Percentiles rank a stretch among this genome's conserved stretches.
These are phyloP conservation scores for Dolichoris vasculosae DNA, from an alignment of 1,140 invertebrate species.

Conservation along the genomic window DNA sequence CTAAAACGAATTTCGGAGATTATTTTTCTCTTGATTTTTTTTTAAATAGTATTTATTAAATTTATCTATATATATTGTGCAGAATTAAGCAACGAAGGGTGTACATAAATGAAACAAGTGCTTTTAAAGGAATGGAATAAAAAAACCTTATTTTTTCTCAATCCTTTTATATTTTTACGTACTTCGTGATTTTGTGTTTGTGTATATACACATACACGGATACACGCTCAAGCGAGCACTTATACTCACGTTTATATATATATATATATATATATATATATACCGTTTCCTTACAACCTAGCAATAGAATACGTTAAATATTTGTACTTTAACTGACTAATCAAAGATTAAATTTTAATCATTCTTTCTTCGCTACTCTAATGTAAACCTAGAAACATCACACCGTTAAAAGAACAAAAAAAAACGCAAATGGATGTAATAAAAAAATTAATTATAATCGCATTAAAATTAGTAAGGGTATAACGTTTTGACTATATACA, in stretches of 20 bases:
- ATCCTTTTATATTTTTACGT: conserved; percentile 44
- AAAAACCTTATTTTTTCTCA: conserved; percentile 54
- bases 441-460: conserved; percentile 48
- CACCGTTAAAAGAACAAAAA: conserved; percentile 48
- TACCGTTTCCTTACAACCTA: conserved; percentile 65
- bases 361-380: conserved; percentile 52
- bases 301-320: conserved; percentile 73
- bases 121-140: conserved; percentile 67
- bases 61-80: conserved; percentile 11
- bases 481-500: conserved; percentile 37
- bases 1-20: neutral
- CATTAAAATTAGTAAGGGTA: conserved; percentile 44
- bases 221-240: neutral
- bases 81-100: conserved; percentile 52
- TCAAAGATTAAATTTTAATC: conserved; percentile 68
- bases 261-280: conserved; percentile 60
- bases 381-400: conserved; percentile 53
- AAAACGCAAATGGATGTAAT: conserved; percentile 49
- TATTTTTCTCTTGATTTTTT: conserved; percentile 1
- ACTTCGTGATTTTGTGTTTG: conserved; percentile 16
- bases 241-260: neutral
- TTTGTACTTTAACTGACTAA: conserved; percentile 77
- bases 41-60: conserved; percentile 3
- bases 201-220: conserved; percentile 46
- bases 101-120: conserved; percentile 63